Base-by-base conservation (phyloP, 2,797 vertebrate species). In the Myotis findleyi region DNA sequence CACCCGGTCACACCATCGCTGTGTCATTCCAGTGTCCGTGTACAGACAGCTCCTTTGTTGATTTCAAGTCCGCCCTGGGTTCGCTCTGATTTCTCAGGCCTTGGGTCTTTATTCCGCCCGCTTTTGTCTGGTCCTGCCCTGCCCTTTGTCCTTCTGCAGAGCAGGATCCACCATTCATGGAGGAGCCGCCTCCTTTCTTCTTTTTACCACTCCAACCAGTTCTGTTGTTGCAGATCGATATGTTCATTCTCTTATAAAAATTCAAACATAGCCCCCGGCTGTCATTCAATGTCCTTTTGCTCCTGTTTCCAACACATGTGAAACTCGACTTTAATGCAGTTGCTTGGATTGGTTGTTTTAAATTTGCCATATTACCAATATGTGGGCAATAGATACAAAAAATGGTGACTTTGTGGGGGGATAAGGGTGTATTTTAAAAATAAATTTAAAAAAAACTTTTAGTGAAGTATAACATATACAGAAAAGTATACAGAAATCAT, bases 101-200 rank as follows among this genome's bases (percentile, higher is more conserved):
- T 38, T 2, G 59, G 47, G 69, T 68, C 94, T 97, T 96, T 94
- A 79, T 96, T 90, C 95, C 44, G 51, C 62, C 59, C 51, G 77
- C 97, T 89, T 94, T 96, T 97, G 96, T 97, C 94, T 89, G 92
- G 51, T 10, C 57, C 89, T 64, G 83, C 30, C 88, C 73, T 82
- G 93, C 69, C 59, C 95, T 97, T 97, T 97, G 95, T 97, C 75
- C 68, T 81, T 90, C 79, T 79, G 27, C 66, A 49, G 76, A 77
- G 86, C 83, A 53, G 33, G 91, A 75, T 25, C 83, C 72, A 33
- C 92, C 79, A 21, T 88, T 92, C 38, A 69, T n/a, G 68, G 53
- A 47, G 38, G 81, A 25, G 55, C 72, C 1, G 2, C 69, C 51
- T 87, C 49, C 33, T 82, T 95, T 76, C 72, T 88, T 20, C 6